Percentiles rank a stretch among this genome's conserved stretches.
Conservation (phyloP, 2,113 vertebrate genomes). For the Burhinus bistriatus region DNA sequence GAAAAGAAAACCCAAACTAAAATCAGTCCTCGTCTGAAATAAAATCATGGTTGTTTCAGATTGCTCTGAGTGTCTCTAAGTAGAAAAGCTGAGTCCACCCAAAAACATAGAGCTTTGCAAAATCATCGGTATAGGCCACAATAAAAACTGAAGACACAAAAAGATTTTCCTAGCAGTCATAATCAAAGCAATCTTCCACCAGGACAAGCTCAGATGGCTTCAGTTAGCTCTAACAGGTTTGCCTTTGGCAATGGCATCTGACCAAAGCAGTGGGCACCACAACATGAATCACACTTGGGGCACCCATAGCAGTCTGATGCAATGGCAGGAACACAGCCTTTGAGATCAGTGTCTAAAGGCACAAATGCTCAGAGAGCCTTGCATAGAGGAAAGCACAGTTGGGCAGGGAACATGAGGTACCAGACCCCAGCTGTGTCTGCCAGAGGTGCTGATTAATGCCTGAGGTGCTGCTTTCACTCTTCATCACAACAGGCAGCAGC, state of each 20-base stretch:
- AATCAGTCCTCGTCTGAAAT: background rate
- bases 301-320: background rate
- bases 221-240: background rate
- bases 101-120: background rate
- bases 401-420: background rate
- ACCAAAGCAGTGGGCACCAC: background rate
- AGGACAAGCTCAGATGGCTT: background rate
- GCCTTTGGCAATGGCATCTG: background rate
- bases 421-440: background rate
- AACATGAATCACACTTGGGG: background rate
- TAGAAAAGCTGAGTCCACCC: background rate
- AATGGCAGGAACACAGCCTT: background rate
- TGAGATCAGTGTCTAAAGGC: background rate
- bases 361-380: background rate
- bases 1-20: background rate
- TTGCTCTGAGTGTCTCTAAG: background rate
- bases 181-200: background rate
- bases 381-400: background rate
- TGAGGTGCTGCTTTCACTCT: background rate
- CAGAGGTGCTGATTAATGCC: background rate
- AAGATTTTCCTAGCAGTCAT: background rate
- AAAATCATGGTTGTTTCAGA: background rate
- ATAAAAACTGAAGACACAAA: background rate
- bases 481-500: background rate
- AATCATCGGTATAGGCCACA: background rate